Conservation (phyloP, 2,888 invertebrate species). For the Dorcus hopei region DNA sequence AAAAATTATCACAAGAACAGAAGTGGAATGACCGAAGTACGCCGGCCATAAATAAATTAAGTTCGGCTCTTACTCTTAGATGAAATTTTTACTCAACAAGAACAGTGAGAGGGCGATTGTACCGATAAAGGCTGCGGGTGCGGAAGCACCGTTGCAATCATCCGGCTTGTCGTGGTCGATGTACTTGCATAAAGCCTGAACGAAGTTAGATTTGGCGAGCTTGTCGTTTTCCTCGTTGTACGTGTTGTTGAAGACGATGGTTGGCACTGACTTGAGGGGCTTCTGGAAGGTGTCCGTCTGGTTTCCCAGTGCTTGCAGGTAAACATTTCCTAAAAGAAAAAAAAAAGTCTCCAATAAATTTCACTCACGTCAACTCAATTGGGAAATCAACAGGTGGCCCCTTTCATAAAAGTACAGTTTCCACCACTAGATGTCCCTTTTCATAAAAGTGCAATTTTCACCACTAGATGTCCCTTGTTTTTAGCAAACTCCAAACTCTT, state of each 20-base stretch:
- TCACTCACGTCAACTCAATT: no score
- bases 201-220: conserved; percentile 57
- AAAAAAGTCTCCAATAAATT: background rate
- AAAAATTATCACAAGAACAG: no score
- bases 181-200: conserved; percentile 56
- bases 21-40: no score
- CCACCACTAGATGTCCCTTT: no score
- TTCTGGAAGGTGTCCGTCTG: conserved; percentile 7
- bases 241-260: conserved; percentile 63
- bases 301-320: conserved; percentile 52
- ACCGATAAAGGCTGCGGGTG: conserved; percentile 16
- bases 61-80: conserved; percentile 9
- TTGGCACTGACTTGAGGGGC: conserved; percentile 60
- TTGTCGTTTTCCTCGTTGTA: conserved; percentile 57
- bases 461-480: no score
- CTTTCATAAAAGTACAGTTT: background rate
- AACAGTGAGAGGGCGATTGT: conserved; percentile 1
- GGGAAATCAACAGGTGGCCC: no score
- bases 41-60: background rate
- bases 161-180: conserved; percentile 37
- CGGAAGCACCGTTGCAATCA: conserved; percentile 31
- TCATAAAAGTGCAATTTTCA: no score
- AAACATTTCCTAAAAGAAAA: conserved; percentile 47
- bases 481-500: no score
- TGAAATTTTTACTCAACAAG: conserved; percentile 3